Percentiles rank a stretch among this genome's conserved stretches.
Conservation (phyloP, 2,888 invertebrate species). For the Ormyrus nitidulus region DNA sequence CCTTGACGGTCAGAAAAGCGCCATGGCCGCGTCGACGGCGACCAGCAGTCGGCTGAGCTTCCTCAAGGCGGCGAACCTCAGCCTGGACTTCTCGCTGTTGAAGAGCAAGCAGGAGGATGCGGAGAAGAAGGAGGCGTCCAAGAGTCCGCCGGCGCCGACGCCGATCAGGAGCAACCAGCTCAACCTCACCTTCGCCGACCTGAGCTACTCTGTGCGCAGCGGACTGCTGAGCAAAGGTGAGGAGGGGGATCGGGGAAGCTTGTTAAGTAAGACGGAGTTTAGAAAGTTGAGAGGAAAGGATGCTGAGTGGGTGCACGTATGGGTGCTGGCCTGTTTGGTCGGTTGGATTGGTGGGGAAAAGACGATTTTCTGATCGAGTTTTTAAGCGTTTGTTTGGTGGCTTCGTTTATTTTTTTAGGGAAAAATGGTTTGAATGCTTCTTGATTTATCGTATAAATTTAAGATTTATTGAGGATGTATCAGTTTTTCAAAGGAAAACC, state of each 20-base stretch:
- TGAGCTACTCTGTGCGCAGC: slow-evolving; percentile 81
- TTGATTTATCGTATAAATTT: too few relatives aligned
- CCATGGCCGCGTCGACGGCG: neutral
- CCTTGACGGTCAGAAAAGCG: too few relatives aligned
- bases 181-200: slow-evolving; percentile 82
- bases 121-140: neutral
- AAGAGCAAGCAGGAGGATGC: neutral
- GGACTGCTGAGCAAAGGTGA: slow-evolving; percentile 79
- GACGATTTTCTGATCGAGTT: neutral
- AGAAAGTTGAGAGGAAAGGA: too few relatives aligned
- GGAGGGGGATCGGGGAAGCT: neutral
- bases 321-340: too few relatives aligned
- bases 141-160: slow-evolving; percentile 2
- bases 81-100: slow-evolving; percentile 3
- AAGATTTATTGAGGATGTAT: too few relatives aligned
- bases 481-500: too few relatives aligned
- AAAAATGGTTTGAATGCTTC: too few relatives aligned
- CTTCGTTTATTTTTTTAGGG: neutral
- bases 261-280: neutral
- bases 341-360: neutral
- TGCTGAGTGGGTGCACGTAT: too few relatives aligned
- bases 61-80: neutral
- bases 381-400: neutral
- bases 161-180: slow-evolving; percentile 66
- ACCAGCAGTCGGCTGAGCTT: too few relatives aligned